These are phyloP conservation scores for Cyrtonyx montezumae DNA, from an alignment of 2,113 vertebrate genomes.

Conservation along the genomic window DNA sequence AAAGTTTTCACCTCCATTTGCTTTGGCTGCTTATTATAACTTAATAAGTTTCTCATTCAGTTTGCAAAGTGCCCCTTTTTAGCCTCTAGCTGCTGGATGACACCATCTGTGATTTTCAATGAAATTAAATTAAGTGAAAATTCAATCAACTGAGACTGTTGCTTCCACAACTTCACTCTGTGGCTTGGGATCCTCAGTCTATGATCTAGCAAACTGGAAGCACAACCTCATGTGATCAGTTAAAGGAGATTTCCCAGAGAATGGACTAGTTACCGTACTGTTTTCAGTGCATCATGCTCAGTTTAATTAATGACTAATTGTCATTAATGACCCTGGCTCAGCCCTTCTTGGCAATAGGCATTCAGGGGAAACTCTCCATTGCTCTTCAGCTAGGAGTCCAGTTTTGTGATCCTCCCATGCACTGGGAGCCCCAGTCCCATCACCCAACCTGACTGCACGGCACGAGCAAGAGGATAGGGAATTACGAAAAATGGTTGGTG, in stretches of 20 bases:
- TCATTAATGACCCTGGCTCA: constrained; percentile 46
- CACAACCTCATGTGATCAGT: background rate
- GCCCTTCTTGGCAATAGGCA: constrained; percentile 5
- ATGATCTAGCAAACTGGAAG: background rate
- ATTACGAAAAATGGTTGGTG: background rate
- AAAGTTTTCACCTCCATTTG: constrained; percentile 65
- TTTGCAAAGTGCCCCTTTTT: constrained; percentile 75
- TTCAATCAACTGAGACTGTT: constrained; percentile 77
- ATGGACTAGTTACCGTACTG: background rate
- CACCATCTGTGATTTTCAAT: constrained; percentile 81
- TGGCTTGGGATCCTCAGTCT: background rate
- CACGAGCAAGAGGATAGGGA: background rate
- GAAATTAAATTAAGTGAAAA: constrained; percentile 83
- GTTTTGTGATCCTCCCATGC: rapidly evolving
- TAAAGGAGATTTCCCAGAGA: background rate
- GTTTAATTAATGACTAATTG: constrained; percentile 60
- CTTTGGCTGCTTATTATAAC: constrained; percentile 70
- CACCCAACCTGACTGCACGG: background rate
- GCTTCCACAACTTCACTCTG: constrained; percentile 65
- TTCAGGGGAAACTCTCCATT: background rate
- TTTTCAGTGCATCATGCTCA: background rate
- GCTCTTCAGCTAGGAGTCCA: background rate
- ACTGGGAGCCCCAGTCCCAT: rapidly evolving
- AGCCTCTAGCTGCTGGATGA: constrained; percentile 74
- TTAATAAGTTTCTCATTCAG: constrained; percentile 68